These are phyloP conservation scores for Cetoscarus ocellatus DNA, from an alignment of 2,797 vertebrate genomes.

Conservation along the genomic window DNA sequence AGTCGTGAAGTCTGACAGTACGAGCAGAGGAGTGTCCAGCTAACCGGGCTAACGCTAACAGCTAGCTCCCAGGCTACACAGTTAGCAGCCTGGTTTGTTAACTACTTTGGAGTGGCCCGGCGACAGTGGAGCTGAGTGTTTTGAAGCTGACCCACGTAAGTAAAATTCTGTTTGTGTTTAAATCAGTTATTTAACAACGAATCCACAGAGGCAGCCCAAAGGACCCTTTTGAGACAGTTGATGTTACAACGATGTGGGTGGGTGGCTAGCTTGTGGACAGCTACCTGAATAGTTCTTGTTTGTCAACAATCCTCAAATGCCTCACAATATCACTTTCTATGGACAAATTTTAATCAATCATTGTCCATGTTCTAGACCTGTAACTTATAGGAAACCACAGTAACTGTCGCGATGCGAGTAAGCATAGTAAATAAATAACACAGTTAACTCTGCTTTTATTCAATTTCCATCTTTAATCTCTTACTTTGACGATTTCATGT, in stretches of 20 bases:
- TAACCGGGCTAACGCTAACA: slow-evolving; percentile 48
- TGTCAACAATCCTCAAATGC: slow-evolving; percentile 43
- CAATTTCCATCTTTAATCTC: neutral
- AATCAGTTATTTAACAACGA: neutral
- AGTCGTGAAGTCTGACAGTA: slow-evolving; percentile 49
- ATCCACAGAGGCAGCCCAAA: neutral
- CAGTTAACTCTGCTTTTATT: neutral
- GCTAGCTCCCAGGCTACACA: slow-evolving; percentile 19
- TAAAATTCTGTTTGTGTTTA: neutral
- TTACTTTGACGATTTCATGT: neutral
- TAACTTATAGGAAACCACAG: neutral
- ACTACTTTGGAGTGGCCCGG: slow-evolving; percentile 17
- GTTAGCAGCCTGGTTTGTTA: slow-evolving; percentile 35
- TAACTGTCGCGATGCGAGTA: neutral
- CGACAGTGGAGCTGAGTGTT: slow-evolving; percentile 9
- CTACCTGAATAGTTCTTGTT: slow-evolving; percentile 41
- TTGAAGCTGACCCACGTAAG: slow-evolving; percentile 38
- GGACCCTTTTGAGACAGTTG: slow-evolving; percentile 16
- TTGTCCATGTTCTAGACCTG: neutral
- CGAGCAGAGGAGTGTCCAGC: slow-evolving; percentile 37
- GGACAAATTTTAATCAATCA: neutral
- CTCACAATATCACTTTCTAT: neutral
- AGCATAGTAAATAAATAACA: neutral
- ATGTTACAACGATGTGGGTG: slow-evolving; percentile 39
- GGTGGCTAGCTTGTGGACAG: slow-evolving; percentile 62